Percentiles rank a stretch among this genome's conserved stretches.
Conservation (phyloP, 2,888 invertebrate species). For the Noctua fimbriata region DNA sequence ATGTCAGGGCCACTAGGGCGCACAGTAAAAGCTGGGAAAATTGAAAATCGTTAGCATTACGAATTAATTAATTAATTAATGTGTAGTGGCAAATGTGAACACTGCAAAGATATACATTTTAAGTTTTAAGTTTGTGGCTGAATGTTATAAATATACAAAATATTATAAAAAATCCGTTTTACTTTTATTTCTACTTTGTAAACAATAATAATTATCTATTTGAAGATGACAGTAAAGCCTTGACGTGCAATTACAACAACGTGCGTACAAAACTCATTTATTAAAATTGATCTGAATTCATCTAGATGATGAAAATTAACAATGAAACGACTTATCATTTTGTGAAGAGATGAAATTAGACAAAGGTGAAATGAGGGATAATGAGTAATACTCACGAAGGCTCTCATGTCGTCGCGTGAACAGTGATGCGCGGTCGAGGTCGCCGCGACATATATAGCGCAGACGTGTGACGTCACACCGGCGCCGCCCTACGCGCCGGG, state of each 20-base stretch:
- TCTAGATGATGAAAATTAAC: slow-evolving; percentile 3
- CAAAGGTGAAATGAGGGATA: slow-evolving; percentile 7
- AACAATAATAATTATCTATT: neutral
- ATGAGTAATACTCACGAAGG: slow-evolving; percentile 73
- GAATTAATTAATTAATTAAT: neutral
- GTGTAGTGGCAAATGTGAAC: neutral
- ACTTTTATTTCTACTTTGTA: neutral
- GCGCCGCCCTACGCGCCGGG: slow-evolving; percentile 14
- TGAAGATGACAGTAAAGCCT: neutral
- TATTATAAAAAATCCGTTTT: neutral
- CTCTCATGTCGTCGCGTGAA: slow-evolving; percentile 71
- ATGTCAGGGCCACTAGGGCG: slow-evolving; percentile 68
- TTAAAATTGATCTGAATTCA: neutral
- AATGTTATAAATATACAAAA: neutral
- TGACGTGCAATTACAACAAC: neutral
- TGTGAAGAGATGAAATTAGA: neutral
- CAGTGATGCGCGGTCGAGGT: slow-evolving; percentile 62
- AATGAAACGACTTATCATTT: neutral
- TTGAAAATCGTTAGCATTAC: neutral
- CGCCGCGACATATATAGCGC: slow-evolving; percentile 67
- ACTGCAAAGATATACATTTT: neutral
- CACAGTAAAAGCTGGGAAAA: slow-evolving; percentile 65
- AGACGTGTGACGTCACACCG: slow-evolving; percentile 58
- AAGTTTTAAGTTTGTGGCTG: neutral
- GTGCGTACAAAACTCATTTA: neutral